Evolutionary conservation across 2,797 vertebrate species (phyloP).

Genomic region (Peromyscus nudipes): DNA sequence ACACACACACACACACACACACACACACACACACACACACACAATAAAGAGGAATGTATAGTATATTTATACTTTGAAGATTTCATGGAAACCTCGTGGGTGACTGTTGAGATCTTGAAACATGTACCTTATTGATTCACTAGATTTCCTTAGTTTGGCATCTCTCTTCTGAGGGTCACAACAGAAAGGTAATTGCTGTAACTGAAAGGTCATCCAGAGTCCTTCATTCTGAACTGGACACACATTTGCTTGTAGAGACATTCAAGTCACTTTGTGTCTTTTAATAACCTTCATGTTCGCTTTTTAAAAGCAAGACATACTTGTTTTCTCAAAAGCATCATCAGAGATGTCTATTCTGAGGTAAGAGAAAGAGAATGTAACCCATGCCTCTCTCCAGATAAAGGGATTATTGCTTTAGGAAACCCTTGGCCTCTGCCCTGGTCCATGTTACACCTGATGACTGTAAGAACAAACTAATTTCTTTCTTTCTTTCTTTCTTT

Average conservation of each 20-base stretch:
- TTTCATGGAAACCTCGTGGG: not conserved
- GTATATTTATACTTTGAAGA: conserved; percentile 26
- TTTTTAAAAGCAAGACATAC: not conserved
- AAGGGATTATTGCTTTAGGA: not conserved
- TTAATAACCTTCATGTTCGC: not conserved
- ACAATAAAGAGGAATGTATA: not conserved
- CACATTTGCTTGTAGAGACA: not conserved
- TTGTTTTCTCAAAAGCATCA: not conserved
- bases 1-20: too few species aligned
- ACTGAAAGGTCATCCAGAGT: not conserved
- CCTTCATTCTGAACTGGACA: not conserved
- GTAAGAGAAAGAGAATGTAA: not conserved
- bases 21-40: not conserved
- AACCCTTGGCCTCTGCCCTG: not conserved
- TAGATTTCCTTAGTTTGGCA: conserved; percentile 29
- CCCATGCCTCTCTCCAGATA: not conserved
- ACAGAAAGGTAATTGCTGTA: not conserved
- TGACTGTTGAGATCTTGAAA: conserved; percentile 30
- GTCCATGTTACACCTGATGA: not conserved
- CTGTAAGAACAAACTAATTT: not conserved
- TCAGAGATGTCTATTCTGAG: not conserved
- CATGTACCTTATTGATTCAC: not conserved
- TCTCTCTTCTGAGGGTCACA: not conserved
- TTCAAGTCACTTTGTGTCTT: not conserved
- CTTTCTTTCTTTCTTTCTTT: too few species aligned